Conservation (phyloP, 2,888 invertebrate species). For the Hirtodrosophila histrioides region DNA sequence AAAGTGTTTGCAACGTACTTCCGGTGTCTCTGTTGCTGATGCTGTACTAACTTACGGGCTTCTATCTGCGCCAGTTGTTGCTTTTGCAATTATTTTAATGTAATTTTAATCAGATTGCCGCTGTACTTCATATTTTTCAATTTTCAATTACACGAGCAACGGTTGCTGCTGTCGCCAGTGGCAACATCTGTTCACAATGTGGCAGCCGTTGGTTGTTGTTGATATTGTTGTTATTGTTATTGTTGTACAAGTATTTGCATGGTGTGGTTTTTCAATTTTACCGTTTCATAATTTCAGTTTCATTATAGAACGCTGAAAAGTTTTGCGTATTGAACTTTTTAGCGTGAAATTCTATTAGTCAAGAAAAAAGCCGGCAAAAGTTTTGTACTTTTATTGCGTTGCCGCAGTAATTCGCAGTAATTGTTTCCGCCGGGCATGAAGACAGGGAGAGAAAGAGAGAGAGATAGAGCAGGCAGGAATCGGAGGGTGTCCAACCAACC, state of each 20-base stretch:
- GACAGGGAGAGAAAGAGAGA: too few species aligned
- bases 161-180: conserved; percentile 36
- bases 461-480: conserved; percentile 7
- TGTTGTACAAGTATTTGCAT: conserved; percentile 45
- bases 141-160: conserved; percentile 72
- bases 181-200: conserved; percentile 41
- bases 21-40: conserved; percentile 8
- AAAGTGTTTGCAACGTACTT: conserved; percentile 1
- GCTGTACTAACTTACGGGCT: background rate
- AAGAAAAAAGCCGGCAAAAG: conserved; percentile 23
- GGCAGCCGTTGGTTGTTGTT: conserved; percentile 22
- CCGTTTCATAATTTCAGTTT: conserved; percentile 52
- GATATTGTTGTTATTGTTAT: conserved; percentile 23
- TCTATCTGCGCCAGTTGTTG: conserved; percentile 21
- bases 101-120: conserved; percentile 79
- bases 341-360: conserved; percentile 60
- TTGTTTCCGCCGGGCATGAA: conserved; percentile 64
- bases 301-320: conserved; percentile 42
- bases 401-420: conserved; percentile 64
- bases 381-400: conserved; percentile 57
- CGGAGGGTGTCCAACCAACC: conserved; percentile 25
- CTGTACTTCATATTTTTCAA: conserved; percentile 68
- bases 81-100: conserved; percentile 66
- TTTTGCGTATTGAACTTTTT: conserved; percentile 58
- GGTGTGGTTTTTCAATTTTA: conserved; percentile 71